Base-by-base conservation (phyloP, 2,797 vertebrate species). In the Lophius americanus region DNA sequence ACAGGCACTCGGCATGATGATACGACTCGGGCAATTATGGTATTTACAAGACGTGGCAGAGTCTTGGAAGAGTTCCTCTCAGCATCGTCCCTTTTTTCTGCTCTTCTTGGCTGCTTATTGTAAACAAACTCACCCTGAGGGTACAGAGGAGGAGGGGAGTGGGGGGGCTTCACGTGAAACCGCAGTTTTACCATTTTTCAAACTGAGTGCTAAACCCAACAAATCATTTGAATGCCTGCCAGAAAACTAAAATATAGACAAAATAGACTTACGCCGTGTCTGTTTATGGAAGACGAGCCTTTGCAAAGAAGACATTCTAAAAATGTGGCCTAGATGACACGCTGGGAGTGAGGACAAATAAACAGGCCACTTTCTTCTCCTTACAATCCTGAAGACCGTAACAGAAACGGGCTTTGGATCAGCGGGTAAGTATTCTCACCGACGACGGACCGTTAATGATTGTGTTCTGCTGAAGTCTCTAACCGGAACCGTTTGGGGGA, bases 11-110 rank as follows among this genome's bases (percentile, higher is more conserved):
- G 71, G 92, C 77, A 23, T 87, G 83, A 95, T 92, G 94, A 94
- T 91, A 94, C 76, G 91, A 93, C 93, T 93, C 77, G 44, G 92
- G 93, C 93, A 93, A 92, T 91, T 92, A 88, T 88, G 68, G 75
- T 88, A 94, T 91, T 94, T 95, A 95, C 84, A 93, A 90, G 89
- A 61, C 78, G 83, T 88, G 87, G 57, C 79, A 85, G 61, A 86
- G 78, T 76, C 76, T 85, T 86, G 85, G 72, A 83, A 66, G 76
- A 70, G 62, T 82, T 86, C 78, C 84, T 81, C 82, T 82, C 80
- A 86, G 76, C 72, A 62, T 57, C 49, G 64, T 68, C 37, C 71
- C 68, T 68, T 79, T 67, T 53, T 51, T 64, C 64, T 10, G 52
- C 61, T 78, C 63, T 53, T 32, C n/a, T n/a, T n/a, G 13, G 64